A percentile compares a stretch with the other conserved stretches of the same genome.
phyloP scores from a whole-genome alignment of 2,113 vertebrate genomes.

The Sphyrna mokarran region DNA sequence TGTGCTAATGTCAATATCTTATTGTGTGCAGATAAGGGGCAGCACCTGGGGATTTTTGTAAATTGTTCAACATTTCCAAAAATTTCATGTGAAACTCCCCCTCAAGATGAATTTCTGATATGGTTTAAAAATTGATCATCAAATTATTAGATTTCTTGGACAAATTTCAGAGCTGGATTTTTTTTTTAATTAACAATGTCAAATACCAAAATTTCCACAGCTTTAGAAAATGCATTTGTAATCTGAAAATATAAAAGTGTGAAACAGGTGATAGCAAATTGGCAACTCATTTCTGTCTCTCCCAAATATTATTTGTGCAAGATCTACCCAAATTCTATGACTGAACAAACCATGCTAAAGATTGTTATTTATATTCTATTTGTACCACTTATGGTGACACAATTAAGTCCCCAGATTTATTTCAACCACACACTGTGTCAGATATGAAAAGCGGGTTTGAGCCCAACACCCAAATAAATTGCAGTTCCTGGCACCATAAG shows the following conservation, averaged over 20 bases:
- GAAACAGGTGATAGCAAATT: background rate
- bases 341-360: background rate
- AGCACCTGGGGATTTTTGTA: conserved; percentile 22
- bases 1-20: background rate
- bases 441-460: background rate
- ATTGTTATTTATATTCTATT: background rate
- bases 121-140: background rate
- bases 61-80: background rate
- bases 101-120: background rate
- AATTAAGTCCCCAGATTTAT: background rate
- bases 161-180: background rate
- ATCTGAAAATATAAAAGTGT: background rate
- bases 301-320: background rate
- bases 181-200: background rate
- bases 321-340: background rate
- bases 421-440: background rate
- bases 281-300: background rate
- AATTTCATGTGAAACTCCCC: background rate
- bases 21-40: background rate
- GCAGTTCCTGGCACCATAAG: background rate
- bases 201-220: background rate
- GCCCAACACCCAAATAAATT: background rate
- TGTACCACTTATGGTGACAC: background rate
- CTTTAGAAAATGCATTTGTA: background rate
- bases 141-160: background rate